Conservation (phyloP, 2,113 vertebrate genomes). For the Aptenodytes forsteri region DNA sequence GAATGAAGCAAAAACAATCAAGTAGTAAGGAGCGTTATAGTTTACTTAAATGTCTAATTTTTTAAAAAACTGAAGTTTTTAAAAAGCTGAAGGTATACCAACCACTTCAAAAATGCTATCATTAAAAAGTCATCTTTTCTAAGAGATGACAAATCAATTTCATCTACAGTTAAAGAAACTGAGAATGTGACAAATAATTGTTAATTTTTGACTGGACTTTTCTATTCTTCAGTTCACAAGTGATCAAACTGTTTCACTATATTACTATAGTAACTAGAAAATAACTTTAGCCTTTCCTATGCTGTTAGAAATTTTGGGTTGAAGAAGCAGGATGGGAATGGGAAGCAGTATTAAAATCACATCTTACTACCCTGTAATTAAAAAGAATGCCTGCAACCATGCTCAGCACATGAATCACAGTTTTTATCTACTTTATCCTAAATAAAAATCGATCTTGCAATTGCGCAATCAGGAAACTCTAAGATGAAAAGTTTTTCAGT, state of each 20-base stretch:
- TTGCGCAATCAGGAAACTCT: neutral
- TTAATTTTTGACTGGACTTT: neutral
- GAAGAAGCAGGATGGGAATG: neutral
- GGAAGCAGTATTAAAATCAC: neutral
- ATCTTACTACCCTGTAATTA: neutral
- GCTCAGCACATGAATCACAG: neutral
- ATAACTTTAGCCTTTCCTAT: accelerated
- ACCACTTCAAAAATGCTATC: neutral
- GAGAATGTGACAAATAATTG: neutral
- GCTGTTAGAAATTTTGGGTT: neutral
- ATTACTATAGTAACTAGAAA: neutral
- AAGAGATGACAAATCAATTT: neutral
- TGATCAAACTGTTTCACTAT: neutral
- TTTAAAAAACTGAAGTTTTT: neutral
- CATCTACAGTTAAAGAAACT: neutral
- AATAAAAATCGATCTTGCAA: neutral
- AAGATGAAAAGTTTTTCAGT: neutral
- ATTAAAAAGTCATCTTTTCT: neutral
- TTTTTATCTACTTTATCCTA: neutral
- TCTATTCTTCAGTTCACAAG: neutral
- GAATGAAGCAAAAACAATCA: neutral
- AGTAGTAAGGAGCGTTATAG: neutral
- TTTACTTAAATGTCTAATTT: neutral
- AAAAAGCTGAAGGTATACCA: neutral
- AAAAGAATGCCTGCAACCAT: neutral